phyloP scores from a whole-genome alignment of 2,113 vertebrate species.

The Solenodon paradoxus region DNA sequence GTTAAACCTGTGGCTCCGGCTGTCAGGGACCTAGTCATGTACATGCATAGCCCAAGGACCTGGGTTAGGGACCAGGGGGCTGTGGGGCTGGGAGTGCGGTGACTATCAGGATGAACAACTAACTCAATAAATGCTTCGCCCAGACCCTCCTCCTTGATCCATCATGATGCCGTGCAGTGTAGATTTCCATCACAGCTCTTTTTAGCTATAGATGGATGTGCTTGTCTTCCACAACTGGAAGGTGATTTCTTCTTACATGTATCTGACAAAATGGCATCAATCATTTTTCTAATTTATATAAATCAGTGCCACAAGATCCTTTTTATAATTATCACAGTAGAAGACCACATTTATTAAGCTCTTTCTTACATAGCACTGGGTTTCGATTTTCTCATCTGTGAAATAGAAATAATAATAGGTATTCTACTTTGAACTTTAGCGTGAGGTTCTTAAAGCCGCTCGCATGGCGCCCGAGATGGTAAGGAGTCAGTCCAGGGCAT shows the following conservation, averaged over 20 bases:
- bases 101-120: too few species aligned
- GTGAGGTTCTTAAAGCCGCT: neutral
- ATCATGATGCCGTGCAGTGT: too few species aligned
- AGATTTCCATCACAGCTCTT: neutral
- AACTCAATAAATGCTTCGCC: too few species aligned
- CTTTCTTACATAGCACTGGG: neutral
- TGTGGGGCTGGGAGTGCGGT: too few species aligned
- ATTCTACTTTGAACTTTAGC: neutral
- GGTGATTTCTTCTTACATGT: neutral
- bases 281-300: too few species aligned
- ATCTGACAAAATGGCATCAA: neutral
- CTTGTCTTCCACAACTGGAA: neutral
- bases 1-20: too few species aligned
- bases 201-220: neutral
- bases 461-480: neutral
- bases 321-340: neutral
- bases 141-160: neutral
- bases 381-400: neutral
- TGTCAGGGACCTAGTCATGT: too few species aligned
- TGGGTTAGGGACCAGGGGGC: too few species aligned
- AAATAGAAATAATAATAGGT: neutral
- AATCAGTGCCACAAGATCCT: neutral
- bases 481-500: neutral
- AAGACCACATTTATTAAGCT: neutral
- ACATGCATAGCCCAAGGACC: too few species aligned